Evolutionary conservation across 2,113 vertebrate species (phyloP), one percentile per base, ranked within the genome.

Genomic region (Crotalus viridis): DNA sequence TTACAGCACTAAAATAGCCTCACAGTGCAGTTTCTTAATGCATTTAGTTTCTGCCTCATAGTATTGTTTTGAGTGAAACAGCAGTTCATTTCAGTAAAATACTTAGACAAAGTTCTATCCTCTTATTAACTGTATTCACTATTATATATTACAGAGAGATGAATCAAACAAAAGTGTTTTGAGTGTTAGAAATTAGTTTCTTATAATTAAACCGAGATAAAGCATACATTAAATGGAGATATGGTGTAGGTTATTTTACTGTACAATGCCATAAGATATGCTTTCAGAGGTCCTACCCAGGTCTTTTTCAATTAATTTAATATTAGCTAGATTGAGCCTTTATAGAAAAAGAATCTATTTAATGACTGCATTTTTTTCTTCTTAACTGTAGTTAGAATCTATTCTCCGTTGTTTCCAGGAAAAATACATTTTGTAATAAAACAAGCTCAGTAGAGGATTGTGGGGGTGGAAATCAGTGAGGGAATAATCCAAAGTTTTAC

Each of bases 381-480:
- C 52, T 59, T 85, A 59, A 85, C 43, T 59, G 0, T 21, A 56
- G 26, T 51, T 43, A 51, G 85, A 91, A 21, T 59, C 39, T 88
- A n/a, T n/a, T 21, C 0, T 2, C 51, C 12, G 4, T 2, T 33
- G 64, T 3, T 5, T 85, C 7, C 13, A 8, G 33, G 15, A 28
- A 51, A 46, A 93, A 52, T 15, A 89, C 12, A 85, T 89, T 59
- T 89, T 93, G 54, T 54, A 59, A 74, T 74, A 93, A 89, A 21
- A 39, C 8, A 59, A 93, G 26, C 69, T 85, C 28, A 48, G 52
- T 61, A 51, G 85, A 46, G 10, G 59, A 24, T 93, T 51, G 24
- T 39, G n/a, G 51, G 28, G 64, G 39, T 21, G 26, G 39, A 19
- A 51, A 33, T n/a, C 5, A 55, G 52, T n/a, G 13, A 89, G 17